Base-by-base conservation (phyloP, 2,797 vertebrate genomes). In the Fistularia tabacaria region DNA sequence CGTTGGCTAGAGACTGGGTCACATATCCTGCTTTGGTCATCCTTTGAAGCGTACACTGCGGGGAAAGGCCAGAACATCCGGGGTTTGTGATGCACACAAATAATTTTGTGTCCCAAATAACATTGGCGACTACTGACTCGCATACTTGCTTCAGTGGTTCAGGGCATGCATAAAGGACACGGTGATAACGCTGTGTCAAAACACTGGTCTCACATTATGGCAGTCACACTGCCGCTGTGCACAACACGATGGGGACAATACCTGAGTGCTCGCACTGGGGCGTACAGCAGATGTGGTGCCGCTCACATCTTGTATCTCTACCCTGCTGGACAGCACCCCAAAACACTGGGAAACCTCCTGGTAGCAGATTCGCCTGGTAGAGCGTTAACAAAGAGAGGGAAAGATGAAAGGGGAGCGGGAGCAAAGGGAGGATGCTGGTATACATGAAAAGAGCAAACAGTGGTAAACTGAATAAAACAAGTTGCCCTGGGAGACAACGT, bases 331-430 rank as follows among this genome's bases (percentile, higher is more conserved):
- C 43, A 99, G 90, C 41, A 99, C 95, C 1, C 97, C 97, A 0
- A 99, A 99, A 79, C 97, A 99, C 84, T 99, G 97, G 0, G 97
- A 99, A 1, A 96, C 93, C 81, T 99, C 97, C 66, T 99, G 97
- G 81, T 99, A 99, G 70, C 97, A 99, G 88, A 99, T 99, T 63
- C 98, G 93, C 85, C 97, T 99, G 83, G 0, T 6, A 46, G 49
- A 1, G 51, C 6, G 70, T 36, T 14, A 38, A 59, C 14, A 47
- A 52, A 7, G 6, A 46, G n/a, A 46, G 38, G 14, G 1, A 54
- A 11, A 42, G 45, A 54, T 36, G 38, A 3, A 52, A 9, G 42
- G 39, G 43, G 3, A 37, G 58, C 38, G 40, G 53, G 49, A 25
- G 1, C n/a, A 10, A 51, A 9, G 7, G 9, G 25, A 37, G 54